Conservation (phyloP, 1,140 invertebrate genomes). For the Hyles euphorbiae region DNA sequence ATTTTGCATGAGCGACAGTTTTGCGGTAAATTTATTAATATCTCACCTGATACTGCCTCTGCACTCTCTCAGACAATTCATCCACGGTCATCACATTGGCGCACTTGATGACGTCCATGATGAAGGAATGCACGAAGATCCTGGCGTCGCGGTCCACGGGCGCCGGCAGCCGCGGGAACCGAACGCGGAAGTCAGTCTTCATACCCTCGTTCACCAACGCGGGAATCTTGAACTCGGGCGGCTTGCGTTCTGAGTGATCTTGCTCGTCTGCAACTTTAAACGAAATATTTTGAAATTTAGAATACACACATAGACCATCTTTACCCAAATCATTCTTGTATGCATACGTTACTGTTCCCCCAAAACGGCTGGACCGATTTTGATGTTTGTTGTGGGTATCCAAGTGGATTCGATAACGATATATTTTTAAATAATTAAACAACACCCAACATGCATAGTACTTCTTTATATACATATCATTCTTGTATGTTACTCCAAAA, state of each 20-base stretch:
- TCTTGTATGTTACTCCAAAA: too few relatives aligned
- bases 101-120: slow-evolving; percentile 80
- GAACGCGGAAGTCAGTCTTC: slow-evolving; percentile 56
- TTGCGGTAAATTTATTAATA: too few relatives aligned
- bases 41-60: slow-evolving; percentile 90
- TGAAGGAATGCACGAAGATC: slow-evolving; percentile 81
- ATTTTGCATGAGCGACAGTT: too few relatives aligned
- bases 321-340: too few relatives aligned
- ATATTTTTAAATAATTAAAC: too few relatives aligned
- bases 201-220: slow-evolving; percentile 50
- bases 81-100: slow-evolving; percentile 83
- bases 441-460: too few relatives aligned
- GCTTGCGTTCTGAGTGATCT: slow-evolving; percentile 39
- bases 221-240: slow-evolving; percentile 55
- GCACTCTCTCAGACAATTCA: slow-evolving; percentile 91
- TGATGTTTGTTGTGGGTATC: too few relatives aligned
- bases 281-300: not conserved
- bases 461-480: too few relatives aligned
- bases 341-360: too few relatives aligned
- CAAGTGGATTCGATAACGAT: too few relatives aligned
- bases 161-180: slow-evolving; percentile 56
- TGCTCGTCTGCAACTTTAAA: slow-evolving; percentile 33
- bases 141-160: slow-evolving; percentile 81
- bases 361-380: too few relatives aligned
- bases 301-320: too few relatives aligned